Base-by-base conservation (phyloP, 2,888 invertebrate genomes). In the Caprella mutica region DNA sequence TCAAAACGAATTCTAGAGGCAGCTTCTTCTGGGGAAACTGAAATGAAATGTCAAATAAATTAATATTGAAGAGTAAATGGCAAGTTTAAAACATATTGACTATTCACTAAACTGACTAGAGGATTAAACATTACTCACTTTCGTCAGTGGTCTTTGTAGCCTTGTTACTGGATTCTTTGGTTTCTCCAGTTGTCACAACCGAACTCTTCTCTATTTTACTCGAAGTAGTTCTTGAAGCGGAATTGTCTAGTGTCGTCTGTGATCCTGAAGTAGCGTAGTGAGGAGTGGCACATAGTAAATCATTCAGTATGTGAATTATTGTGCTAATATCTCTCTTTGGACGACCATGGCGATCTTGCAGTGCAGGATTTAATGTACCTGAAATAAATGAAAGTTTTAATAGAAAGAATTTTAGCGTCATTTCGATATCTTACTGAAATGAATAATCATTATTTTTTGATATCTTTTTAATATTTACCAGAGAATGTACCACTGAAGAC, bases 401-500 rank as follows among this genome's bases (percentile, higher is more conserved):
- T n/a, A n/a, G n/a, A n/a, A n/a, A n/a, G n/a, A n/a, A n/a, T n/a
- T n/a, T n/a, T n/a, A n/a, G n/a, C n/a, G n/a, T n/a, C n/a, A n/a
- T n/a, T n/a, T n/a, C n/a, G n/a, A n/a, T n/a, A n/a, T n/a, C n/a
- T n/a, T n/a, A n/a, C n/a, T n/a, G n/a, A n/a, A n/a, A n/a, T n/a
- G n/a, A n/a, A n/a, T n/a, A n/a, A n/a, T n/a, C n/a, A n/a, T n/a
- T n/a, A n/a, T n/a, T n/a, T n/a, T n/a, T n/a, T n/a, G n/a, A n/a
- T n/a, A n/a, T n/a, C n/a, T n/a, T n/a, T n/a, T n/a, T n/a, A n/a
- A n/a, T n/a, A n/a, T 61, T 64, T 52, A 72, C 72, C 73, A 66
- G 91, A 92, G 74, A 94, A 94, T 62, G 93, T 93, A 65, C 94
- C 94, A 14, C 92, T 93, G 75, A 92, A 94, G 65, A 93, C 89